Percentiles rank a stretch among this genome's conserved stretches.
Evolutionary conservation across 2,888 invertebrate species (phyloP).

Genomic region (Xanthia icteritia): DNA sequence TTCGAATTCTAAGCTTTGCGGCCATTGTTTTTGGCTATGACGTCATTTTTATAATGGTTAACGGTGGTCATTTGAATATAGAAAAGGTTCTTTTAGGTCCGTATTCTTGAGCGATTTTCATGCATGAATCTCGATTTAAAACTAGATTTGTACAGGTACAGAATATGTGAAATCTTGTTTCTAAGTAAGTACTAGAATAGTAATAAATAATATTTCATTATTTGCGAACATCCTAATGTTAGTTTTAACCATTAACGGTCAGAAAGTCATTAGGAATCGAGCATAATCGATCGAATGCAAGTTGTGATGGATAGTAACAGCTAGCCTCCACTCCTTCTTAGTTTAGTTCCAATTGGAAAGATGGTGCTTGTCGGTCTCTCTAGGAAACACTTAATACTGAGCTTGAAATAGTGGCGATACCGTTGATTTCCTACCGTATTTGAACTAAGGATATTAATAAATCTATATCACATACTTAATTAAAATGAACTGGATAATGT

Average conservation of each 20-base stretch:
- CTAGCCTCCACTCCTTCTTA: conserved; percentile 30
- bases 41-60: conserved; percentile 21
- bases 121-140: neutral
- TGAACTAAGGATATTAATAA: conserved; percentile 53
- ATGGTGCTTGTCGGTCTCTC: conserved; percentile 52
- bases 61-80: conserved; percentile 19
- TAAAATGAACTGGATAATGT: conserved; percentile 50
- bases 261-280: conserved; percentile 38
- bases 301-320: conserved; percentile 29
- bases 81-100: neutral
- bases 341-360: conserved; percentile 40
- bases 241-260: conserved; percentile 31
- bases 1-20: conserved; percentile 38
- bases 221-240: conserved; percentile 8
- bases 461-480: conserved; percentile 50
- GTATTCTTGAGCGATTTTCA: neutral
- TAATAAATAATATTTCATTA: conserved; percentile 38
- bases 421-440: conserved; percentile 55
- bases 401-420: conserved; percentile 38
- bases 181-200: neutral
- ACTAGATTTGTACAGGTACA: neutral
- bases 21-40: conserved; percentile 37
- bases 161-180: neutral
- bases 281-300: conserved; percentile 33
- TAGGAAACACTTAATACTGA: conserved; percentile 45